Base-by-base conservation (phyloP, 2,113 vertebrate species). In the human (Homo sapiens) region DNA sequence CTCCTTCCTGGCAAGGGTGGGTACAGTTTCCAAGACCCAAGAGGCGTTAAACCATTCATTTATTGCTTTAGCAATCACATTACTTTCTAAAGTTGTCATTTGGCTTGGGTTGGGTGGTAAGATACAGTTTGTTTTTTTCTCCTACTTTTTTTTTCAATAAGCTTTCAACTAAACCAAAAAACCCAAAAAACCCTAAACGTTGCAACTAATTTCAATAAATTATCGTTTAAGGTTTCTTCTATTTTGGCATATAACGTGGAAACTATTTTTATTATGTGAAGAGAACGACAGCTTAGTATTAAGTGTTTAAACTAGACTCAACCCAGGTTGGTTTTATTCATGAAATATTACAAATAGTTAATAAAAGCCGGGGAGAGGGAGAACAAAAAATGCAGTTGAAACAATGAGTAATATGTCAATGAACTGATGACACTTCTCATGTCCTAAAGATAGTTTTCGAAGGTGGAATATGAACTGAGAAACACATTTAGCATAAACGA, bases 141-240 rank as follows among this genome's bases (percentile, higher is more conserved):
- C 5, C 48, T 55, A 3, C 38, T 78, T 48, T 75, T 16, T 48
- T 68, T 61, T 38, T 45, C 48, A 66, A 92, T 70, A 86, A 87
- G 17, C 14, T 92, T 96, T 91, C 78, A 96, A 57, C 11, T 61
- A 94, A 94, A 64, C 27, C 61, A 35, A 35, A 35, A 32, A 68
- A 8, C 11, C 11, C 89, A 93, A 78, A 73, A 5, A 72, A 8
- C 22, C 35, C 61, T 64, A 95, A 94, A 84, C 17, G 20, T 94
- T 95, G 91, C 11, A 97, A 97, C 70, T 91, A 85, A 97, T 93
- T 97, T 95, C 96, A 98, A 96, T 97, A 96, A 98, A 96, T 97
- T 96, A 97, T 94, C 89, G 61, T 73, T 94, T 94, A 93, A 90
- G 11, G 6, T 78, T 95, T 97, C 59, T 96, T 89, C 85, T 92